Percentiles rank a stretch among this genome's conserved stretches.
Conservation (phyloP, 2,888 invertebrate species). For the Cotesia congregata region DNA sequence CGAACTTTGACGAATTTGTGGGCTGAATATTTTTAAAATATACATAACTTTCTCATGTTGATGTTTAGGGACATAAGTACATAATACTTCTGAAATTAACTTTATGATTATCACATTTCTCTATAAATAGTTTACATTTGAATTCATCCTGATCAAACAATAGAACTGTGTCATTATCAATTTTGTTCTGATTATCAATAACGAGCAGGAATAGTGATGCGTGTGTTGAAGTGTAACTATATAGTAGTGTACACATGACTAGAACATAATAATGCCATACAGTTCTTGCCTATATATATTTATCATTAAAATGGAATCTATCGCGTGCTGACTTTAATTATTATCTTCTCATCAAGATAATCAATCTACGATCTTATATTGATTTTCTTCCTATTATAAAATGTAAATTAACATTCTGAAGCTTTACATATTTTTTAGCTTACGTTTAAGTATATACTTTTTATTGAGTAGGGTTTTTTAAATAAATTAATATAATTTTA, state of each 20-base stretch:
- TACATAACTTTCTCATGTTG: not conserved
- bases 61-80: not conserved
- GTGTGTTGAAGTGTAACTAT: conserved; percentile 9
- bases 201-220: not conserved
- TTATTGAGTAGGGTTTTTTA: too few species aligned
- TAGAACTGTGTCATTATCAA: not conserved
- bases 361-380: conserved; percentile 14
- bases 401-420: too few species aligned
- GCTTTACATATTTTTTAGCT: too few species aligned
- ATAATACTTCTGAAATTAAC: not conserved
- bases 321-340: conserved; percentile 24
- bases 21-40: not conserved
- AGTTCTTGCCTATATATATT: not conserved
- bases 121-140: not conserved
- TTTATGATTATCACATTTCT: not conserved
- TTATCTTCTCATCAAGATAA: conserved; percentile 4
- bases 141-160: not conserved
- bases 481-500: too few species aligned
- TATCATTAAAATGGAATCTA: conserved; percentile 13
- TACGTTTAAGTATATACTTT: too few species aligned
- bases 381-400: not conserved
- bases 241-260: conserved; percentile 5
- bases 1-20: not conserved
- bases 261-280: not conserved
- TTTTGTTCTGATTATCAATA: not conserved